Evolutionary conservation across 1,140 invertebrate genomes (phyloP).

Genomic region (Hermetia illucens): DNA sequence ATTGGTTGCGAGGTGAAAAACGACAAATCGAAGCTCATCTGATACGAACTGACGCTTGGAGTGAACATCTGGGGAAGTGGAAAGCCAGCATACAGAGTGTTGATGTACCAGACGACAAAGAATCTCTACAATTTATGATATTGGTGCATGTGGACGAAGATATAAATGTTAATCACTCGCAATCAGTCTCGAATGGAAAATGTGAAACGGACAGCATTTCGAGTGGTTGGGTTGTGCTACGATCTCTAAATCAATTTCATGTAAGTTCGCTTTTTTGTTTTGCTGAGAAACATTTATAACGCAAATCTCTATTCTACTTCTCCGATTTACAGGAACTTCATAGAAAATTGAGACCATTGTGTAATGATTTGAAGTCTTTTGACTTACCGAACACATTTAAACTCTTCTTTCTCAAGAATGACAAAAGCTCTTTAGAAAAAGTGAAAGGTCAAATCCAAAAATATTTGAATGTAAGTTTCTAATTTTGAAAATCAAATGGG

Average conservation of each 20-base stretch:
- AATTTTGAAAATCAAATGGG: conserved; percentile 8
- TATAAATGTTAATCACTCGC: conserved; percentile 21
- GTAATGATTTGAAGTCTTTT: conserved; percentile 60
- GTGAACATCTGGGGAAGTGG: conserved; percentile 75
- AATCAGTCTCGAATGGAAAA: conserved; percentile 9
- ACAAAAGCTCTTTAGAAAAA: conserved; percentile 63
- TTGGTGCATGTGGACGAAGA: conserved; percentile 61
- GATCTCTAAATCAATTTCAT: conserved; percentile 67
- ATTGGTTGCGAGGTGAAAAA: conserved; percentile 62
- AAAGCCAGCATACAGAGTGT: conserved; percentile 65
- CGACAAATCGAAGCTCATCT: conserved; percentile 67
- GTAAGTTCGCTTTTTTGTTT: too few species aligned
- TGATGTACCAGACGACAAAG: conserved; percentile 65
- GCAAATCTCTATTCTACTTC: conserved; percentile 5
- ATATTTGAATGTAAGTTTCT: conserved; percentile 61
- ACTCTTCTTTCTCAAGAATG: conserved; percentile 64
- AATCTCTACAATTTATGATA: conserved; percentile 65
- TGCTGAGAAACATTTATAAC: background rate
- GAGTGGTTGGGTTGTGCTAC: conserved; percentile 69
- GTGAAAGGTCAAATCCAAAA: conserved; percentile 70
- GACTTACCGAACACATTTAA: conserved; percentile 69
- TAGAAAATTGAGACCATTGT: conserved; percentile 66
- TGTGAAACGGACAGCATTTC: conserved; percentile 49
- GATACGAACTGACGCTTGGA: conserved; percentile 76
- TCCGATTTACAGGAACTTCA: conserved; percentile 59